A percentile compares a stretch with the other conserved stretches of the same genome.
Evolutionary conservation across 2,113 vertebrate genomes (phyloP).

Genomic region (Gasterosteus nipponicus): DNA sequence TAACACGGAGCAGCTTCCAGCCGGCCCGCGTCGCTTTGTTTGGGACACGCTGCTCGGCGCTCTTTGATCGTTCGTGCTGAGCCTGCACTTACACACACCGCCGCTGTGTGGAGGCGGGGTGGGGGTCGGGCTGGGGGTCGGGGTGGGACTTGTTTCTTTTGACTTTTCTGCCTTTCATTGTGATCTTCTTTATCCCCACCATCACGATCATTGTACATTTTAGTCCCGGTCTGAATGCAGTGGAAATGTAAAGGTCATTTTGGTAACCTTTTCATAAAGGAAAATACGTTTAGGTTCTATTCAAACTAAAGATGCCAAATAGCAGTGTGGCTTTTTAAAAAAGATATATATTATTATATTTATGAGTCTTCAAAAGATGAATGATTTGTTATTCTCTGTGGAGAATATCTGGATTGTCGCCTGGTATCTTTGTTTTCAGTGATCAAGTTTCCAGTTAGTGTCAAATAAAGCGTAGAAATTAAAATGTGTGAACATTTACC

Average conservation of each 20-base stretch:
- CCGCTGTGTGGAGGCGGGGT: background rate
- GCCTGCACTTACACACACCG: slow-evolving; percentile 47
- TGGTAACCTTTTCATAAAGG: background rate
- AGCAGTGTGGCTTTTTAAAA: background rate
- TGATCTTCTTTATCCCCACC: slow-evolving; percentile 1
- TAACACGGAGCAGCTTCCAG: slow-evolving; percentile 67
- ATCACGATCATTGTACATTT: background rate
- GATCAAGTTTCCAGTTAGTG: background rate
- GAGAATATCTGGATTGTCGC: background rate
- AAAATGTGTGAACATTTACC: background rate
- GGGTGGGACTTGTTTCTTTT: background rate
- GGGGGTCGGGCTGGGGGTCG: background rate
- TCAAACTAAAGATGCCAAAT: background rate
- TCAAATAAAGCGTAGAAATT: background rate
- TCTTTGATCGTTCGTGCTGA: slow-evolving; percentile 54
- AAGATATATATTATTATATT: no score
- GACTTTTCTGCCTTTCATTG: background rate
- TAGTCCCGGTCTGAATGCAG: background rate
- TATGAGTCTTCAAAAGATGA: background rate
- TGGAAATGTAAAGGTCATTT: background rate
- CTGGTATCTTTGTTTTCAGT: background rate
- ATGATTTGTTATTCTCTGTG: background rate
- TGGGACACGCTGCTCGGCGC: slow-evolving; percentile 40
- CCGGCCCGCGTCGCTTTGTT: slow-evolving; percentile 19
- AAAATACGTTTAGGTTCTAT: background rate